phyloP scores from a whole-genome alignment of 92 coral and sea anemone species.

The Palythoa caribaeorum region DNA sequence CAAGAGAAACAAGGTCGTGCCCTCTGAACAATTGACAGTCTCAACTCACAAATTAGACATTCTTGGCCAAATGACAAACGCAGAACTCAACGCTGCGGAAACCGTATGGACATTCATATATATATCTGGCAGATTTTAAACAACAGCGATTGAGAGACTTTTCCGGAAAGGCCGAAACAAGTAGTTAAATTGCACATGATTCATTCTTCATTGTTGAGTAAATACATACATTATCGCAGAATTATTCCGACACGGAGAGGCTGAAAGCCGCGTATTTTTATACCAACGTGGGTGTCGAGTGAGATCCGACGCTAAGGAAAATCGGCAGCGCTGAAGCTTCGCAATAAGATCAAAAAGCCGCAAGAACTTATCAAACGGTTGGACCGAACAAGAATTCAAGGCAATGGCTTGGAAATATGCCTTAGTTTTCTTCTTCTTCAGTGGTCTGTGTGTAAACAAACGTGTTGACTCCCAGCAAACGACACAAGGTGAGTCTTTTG shows the following conservation, averaged over 20 bases:
- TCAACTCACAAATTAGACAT: conserved; percentile 37
- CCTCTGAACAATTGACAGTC: neutral
- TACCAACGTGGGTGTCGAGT: neutral
- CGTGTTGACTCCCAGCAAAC: conserved; percentile 32
- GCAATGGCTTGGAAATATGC: conserved; percentile 18
- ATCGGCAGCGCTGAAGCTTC: conserved; percentile 32
- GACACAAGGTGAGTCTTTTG: conserved; percentile 25
- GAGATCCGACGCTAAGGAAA: neutral
- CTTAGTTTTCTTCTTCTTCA: conserved; percentile 26
- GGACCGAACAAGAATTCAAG: neutral
- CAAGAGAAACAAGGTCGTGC: conserved; percentile 16
- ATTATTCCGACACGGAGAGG: neutral
- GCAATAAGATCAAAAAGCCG: conserved; percentile 15
- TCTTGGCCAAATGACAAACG: conserved; percentile 42
- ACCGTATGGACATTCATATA: conserved; percentile 5
- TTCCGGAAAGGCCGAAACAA: neutral
- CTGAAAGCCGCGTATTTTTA: neutral
- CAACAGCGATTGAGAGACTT: neutral
- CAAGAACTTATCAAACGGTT: neutral
- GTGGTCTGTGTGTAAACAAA: conserved; percentile 25
- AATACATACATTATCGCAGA: conserved; percentile 37
- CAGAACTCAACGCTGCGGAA: conserved; percentile 24
- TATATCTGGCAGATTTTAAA: conserved; percentile 29
- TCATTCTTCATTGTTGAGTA: conserved; percentile 14
- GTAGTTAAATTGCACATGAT: neutral